Conservation (phyloP, 2,888 invertebrate species). For the Pandemis corylana region DNA sequence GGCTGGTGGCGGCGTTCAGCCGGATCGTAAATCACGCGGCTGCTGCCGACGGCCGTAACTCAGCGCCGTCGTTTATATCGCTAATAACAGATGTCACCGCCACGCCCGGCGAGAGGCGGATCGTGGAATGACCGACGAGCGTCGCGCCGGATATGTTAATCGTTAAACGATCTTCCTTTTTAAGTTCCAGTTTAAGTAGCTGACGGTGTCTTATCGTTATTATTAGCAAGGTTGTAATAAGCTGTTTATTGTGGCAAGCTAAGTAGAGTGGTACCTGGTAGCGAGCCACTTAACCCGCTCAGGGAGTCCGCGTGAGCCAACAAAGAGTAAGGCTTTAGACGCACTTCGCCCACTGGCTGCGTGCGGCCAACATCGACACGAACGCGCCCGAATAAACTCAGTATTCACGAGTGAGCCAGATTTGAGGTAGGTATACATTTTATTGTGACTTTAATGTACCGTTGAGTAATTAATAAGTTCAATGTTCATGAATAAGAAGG, state of each 20-base stretch:
- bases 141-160: background rate
- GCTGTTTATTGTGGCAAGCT: background rate
- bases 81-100: constrained; percentile 3
- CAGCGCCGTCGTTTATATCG: background rate
- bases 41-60: background rate
- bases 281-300: background rate
- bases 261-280: background rate
- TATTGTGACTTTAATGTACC: background rate
- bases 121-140: background rate
- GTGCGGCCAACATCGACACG: background rate
- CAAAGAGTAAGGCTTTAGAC: too few species aligned
- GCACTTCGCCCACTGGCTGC: background rate
- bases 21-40: background rate
- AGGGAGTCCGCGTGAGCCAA: background rate
- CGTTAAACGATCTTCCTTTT: constrained; percentile 1
- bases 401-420: background rate
- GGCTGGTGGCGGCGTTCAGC: background rate
- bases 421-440: background rate
- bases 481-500: too few species aligned
- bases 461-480: too few species aligned
- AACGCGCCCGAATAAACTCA: background rate
- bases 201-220: background rate
- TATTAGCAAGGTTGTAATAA: background rate
- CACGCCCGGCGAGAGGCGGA: background rate
- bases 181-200: background rate